A percentile compares a stretch with the other conserved stretches of the same genome.
Conservation (phyloP, 2,797 vertebrate genomes). For the Acanthurus leucopareius region DNA sequence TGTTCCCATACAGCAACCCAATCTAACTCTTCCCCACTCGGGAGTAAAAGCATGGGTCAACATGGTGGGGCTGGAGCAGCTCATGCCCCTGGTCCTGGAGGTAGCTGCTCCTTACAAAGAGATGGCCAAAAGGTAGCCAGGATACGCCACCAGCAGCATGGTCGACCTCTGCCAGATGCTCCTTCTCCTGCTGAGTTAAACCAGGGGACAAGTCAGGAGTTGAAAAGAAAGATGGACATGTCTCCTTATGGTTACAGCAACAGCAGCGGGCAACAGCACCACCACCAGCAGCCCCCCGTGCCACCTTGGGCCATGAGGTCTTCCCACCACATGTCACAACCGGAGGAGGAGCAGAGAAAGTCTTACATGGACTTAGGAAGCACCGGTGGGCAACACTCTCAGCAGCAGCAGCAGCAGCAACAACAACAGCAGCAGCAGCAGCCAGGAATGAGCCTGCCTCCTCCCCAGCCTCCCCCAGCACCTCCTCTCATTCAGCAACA, state of each 20-base stretch:
- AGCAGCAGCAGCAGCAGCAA: slow-evolving; percentile 74
- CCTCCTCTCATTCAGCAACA: slow-evolving; percentile 79
- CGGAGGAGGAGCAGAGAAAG: slow-evolving; percentile 87
- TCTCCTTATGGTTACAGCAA: slow-evolving; percentile 88
- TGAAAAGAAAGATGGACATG: slow-evolving; percentile 92
- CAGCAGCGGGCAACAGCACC: slow-evolving; percentile 86
- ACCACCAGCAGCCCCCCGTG: slow-evolving; percentile 86
- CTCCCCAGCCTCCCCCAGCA: slow-evolving; percentile 77
- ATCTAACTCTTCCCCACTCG: slow-evolving; percentile 82
- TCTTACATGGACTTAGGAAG: slow-evolving; percentile 92
- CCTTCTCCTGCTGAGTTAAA: slow-evolving; percentile 77
- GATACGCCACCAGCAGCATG: slow-evolving; percentile 96
- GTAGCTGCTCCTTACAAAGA: slow-evolving; percentile 93
- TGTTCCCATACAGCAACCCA: slow-evolving; percentile 89
- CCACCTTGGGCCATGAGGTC: slow-evolving; percentile 85
- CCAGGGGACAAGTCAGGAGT: slow-evolving; percentile 83
- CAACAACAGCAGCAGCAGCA: slow-evolving; percentile 74
- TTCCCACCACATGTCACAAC: slow-evolving; percentile 87
- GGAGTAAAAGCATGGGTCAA: slow-evolving; percentile 81
- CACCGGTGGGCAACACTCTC: slow-evolving; percentile 81
- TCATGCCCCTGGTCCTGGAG: slow-evolving; percentile 68
- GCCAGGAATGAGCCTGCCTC: slow-evolving; percentile 77
- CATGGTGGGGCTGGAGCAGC: slow-evolving; percentile 71
- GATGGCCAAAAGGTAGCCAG: slow-evolving; percentile 94
- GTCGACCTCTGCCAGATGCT: slow-evolving; percentile 79